Evolutionary conservation across 2,888 invertebrate species (phyloP).

Genomic region (Ectemnius cavifrons): DNA sequence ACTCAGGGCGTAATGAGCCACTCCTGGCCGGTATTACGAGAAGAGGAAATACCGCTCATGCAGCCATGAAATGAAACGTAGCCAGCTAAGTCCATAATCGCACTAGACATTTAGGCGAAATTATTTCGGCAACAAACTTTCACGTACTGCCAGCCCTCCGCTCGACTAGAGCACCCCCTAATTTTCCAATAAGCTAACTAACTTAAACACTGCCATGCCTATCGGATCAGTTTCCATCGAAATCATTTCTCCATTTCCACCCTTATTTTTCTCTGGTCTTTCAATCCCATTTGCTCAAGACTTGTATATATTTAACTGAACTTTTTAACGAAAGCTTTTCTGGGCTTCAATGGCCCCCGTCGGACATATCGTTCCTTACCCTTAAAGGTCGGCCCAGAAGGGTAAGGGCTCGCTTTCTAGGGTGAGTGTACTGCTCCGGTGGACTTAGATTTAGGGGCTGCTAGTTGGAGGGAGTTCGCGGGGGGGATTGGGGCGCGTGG

Average conservation of each 20-base stretch:
- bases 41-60: constrained; percentile 20
- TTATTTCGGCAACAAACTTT: constrained; percentile 5
- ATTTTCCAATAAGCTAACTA: not conserved
- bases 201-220: not conserved
- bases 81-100: constrained; percentile 18
- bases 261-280: not conserved
- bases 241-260: not conserved
- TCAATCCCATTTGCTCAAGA: not conserved
- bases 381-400: not conserved
- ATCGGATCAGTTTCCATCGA: not conserved
- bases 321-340: not conserved
- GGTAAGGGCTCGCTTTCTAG: constrained; percentile 60
- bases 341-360: constrained; percentile 3
- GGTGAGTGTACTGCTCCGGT: constrained; percentile 73
- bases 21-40: constrained; percentile 20
- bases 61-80: constrained; percentile 15
- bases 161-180: not conserved
- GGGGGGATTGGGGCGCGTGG: constrained; percentile 67
- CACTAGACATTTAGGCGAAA: constrained; percentile 17
- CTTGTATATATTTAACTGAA: not conserved
- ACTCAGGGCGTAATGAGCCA: constrained; percentile 20
- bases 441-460: constrained; percentile 78
- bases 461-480: constrained; percentile 75
- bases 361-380: not conserved
- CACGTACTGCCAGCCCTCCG: not conserved